Conservation (phyloP, 2,888 invertebrate genomes). For the Anticlea derivata region DNA sequence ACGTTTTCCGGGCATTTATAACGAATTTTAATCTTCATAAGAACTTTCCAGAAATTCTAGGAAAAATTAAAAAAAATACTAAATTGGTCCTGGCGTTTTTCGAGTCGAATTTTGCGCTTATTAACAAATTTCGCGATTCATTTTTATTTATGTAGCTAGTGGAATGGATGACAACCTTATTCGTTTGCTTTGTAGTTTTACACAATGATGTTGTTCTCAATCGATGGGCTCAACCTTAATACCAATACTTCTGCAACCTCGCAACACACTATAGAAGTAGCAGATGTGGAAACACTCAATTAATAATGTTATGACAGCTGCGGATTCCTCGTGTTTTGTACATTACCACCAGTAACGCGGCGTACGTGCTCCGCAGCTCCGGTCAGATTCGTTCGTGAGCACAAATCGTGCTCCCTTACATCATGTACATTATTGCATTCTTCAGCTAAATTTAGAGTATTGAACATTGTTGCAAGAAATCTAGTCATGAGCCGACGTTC, state of each 20-base stretch:
- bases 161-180: background rate
- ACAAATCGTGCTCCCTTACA: constrained; percentile 37
- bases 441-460: constrained; percentile 39
- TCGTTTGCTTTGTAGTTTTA: background rate
- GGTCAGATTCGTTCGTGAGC: constrained; percentile 36
- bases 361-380: constrained; percentile 34
- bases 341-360: constrained; percentile 24
- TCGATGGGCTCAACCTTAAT: constrained; percentile 21
- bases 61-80: too few species aligned
- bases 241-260: constrained; percentile 9
- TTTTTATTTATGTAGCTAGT: too few species aligned
- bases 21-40: too few species aligned
- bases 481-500: constrained; percentile 26
- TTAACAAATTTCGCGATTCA: too few species aligned
- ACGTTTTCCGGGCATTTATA: too few species aligned
- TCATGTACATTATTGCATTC: constrained; percentile 39
- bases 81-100: too few species aligned
- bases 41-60: too few species aligned
- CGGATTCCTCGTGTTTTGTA: constrained; percentile 31
- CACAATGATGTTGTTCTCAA: constrained; percentile 10
- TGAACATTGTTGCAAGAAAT: constrained; percentile 37
- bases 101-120: too few species aligned
- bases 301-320: constrained; percentile 33
- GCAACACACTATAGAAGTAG: constrained; percentile 11
- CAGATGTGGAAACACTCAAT: constrained; percentile 30